Base-by-base conservation (phyloP, 2,113 vertebrate species). In the Ceyx margarethae region DNA sequence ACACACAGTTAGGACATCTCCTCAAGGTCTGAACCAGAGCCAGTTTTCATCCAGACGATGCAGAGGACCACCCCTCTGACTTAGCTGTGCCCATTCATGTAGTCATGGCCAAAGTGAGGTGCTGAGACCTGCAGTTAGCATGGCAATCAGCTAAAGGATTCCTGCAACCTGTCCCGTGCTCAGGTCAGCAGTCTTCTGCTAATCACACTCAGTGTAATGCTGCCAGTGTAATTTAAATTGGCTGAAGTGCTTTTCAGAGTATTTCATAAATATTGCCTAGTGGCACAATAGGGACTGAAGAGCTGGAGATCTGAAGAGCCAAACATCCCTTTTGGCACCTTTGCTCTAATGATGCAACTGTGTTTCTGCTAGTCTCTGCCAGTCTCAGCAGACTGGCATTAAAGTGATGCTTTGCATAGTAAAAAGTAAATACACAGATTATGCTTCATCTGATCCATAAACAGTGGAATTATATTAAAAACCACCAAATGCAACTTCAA, bases 191-290 rank as follows among this genome's bases (percentile, higher is more conserved):
- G 61, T 50, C 65, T 75, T 71, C 66, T 42, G 64, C 60, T 91
- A 66, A 79, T 71, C 73, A 46, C 65, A 54, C 20, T 37, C 13
- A 51, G 46, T 76, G 68, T 84, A 79, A 72, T 68, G n/a, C 61
- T 89, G 80, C 61, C 82, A 94, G 71, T 60, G 58, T 58, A 89
- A 94, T 93, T 94, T 69, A 83, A 96, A 94, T 19, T 1, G 2
- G 37, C 28, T 74, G 71, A 79, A 81, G 69, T 87, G n/a, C 10
- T 81, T 93, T 93, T 85, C 62, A 28, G 61, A 86, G 78, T 89
- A 85, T 94, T 94, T 93, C 85, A 96, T 93, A 94, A 95, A 90
- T 95, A 93, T 86, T 89, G 77, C 83, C 91, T 93, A 68, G 65
- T 94, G 90, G 87, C 78, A 87, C 58, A 57, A 76, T 87, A 0